Evolutionary conservation across 2,113 vertebrate species (phyloP).

Genomic region (Chamaea fasciata): DNA sequence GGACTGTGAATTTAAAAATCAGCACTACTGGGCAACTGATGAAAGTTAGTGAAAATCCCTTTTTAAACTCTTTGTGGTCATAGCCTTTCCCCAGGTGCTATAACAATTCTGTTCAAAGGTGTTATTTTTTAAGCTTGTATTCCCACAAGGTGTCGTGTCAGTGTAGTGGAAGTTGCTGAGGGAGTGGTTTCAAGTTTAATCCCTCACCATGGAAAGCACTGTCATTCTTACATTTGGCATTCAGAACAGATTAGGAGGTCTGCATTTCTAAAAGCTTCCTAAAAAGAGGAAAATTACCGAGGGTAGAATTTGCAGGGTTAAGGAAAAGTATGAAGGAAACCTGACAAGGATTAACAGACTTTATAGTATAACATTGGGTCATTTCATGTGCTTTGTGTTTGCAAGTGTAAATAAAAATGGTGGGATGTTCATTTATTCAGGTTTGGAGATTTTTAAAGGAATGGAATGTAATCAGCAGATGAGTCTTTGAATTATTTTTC

Average conservation of each 20-base stretch:
- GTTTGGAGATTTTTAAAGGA: not conserved
- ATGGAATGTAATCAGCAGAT: not conserved
- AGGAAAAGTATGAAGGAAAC: not conserved
- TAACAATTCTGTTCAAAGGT: not conserved
- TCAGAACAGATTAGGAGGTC: not conserved
- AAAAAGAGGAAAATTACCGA: not conserved
- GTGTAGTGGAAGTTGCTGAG: not conserved
- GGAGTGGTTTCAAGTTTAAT: not conserved
- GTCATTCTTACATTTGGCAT: not conserved
- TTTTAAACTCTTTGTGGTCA: not conserved
- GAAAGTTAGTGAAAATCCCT: not conserved
- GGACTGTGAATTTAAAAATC: not conserved
- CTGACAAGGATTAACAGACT: not conserved
- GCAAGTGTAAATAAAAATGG: not conserved
- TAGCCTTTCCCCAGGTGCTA: not conserved
- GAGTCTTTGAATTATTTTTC: not conserved
- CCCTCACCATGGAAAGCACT: not conserved
- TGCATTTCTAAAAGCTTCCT: not conserved
- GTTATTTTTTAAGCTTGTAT: not conserved
- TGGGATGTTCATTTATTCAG: not conserved
- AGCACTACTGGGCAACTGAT: not conserved
- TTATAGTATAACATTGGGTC: not conserved
- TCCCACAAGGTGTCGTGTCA: not conserved
- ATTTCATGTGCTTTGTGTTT: not conserved
- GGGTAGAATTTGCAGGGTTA: not conserved